Evolutionary conservation across 92 coral and sea anemone genomes (phyloP), one percentile per base, ranked within the genome.

Genomic region (Parazoanthus atlanticus): DNA sequence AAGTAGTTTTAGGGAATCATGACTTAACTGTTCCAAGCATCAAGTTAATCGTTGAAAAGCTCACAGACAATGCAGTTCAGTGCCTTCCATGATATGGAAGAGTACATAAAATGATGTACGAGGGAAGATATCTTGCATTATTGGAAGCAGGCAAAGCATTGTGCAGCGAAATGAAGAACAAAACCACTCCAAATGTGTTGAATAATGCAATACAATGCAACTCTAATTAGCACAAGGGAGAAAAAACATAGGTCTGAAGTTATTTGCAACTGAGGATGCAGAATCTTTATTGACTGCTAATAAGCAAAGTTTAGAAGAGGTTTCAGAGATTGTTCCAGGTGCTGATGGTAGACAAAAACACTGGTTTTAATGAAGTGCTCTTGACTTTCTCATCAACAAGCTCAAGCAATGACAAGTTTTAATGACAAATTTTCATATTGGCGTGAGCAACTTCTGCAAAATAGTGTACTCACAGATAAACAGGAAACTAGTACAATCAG

Each of bases 101-200:
- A 0, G 26, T 81, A 2, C 65, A 81, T 52, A 54, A 81, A 2
- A 19, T 54, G n/a, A 81, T 81, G 85, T 81, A 81, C 49, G 71
- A 81, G 28, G 86, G 74, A 13, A 28, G 70, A 58, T 81, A 19
- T 34, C 41, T 58, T 36, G 86, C 74, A 49, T 65, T 81, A 29
- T 38, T 30, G 29, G 43, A 81, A 81, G 86, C 86, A 52, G 75
- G 74, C 29, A 81, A 74, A 40, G 52, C 86, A 16, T 58, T 58
- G 86, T 74, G 58, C 13, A 54, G 46, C 23, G 86, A 81, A 26
- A 81, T 23, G 47, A 43, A 54, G 28, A 28, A 65, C 64, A 81
- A 81, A 58, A 29, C 74, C 25, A 52, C 75, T 15, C 12, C 86
- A 5, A 81, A 61, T 43, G 52, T 78, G 8, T 43, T 78, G 21